Percentiles rank a stretch among this genome's conserved stretches.
phyloP scores from a whole-genome alignment of 2,888 invertebrate genomes.

The Tethea ocularis region DNA sequence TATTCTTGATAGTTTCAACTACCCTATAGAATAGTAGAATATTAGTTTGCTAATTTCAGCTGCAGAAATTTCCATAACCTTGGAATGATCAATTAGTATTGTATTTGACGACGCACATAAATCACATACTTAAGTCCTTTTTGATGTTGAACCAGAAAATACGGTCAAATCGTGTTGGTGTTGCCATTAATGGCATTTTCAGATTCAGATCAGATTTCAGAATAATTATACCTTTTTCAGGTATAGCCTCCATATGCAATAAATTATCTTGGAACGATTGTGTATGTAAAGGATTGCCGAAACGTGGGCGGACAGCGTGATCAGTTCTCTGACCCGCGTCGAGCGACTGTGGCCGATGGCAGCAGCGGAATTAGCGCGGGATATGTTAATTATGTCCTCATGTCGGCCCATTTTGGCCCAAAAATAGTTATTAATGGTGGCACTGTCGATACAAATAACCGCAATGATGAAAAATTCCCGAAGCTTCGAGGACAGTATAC shows the following conservation, averaged over 20 bases:
- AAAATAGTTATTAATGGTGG: slow-evolving; percentile 27
- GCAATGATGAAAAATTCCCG: background rate
- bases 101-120: background rate
- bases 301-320: slow-evolving; percentile 32
- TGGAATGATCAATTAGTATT: background rate
- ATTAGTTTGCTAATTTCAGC: no score
- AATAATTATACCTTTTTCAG: slow-evolving; percentile 39
- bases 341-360: slow-evolving; percentile 13
- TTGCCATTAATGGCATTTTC: slow-evolving; percentile 19
- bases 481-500: background rate
- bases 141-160: background rate
- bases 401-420: slow-evolving; percentile 24
- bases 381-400: slow-evolving; percentile 39
- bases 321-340: slow-evolving; percentile 25
- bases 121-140: background rate
- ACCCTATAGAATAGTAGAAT: no score
- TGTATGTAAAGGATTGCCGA: slow-evolving; percentile 34
- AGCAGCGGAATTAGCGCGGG: slow-evolving; percentile 29
- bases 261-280: slow-evolving; percentile 30
- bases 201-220: slow-evolving; percentile 39
- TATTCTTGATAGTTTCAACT: no score
- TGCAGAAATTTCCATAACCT: no score
- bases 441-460: slow-evolving; percentile 2
- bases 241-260: slow-evolving; percentile 30
- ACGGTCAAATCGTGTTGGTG: background rate